Evolutionary conservation across 1,140 invertebrate species (phyloP).

Genomic region (Hyphantria cunea): DNA sequence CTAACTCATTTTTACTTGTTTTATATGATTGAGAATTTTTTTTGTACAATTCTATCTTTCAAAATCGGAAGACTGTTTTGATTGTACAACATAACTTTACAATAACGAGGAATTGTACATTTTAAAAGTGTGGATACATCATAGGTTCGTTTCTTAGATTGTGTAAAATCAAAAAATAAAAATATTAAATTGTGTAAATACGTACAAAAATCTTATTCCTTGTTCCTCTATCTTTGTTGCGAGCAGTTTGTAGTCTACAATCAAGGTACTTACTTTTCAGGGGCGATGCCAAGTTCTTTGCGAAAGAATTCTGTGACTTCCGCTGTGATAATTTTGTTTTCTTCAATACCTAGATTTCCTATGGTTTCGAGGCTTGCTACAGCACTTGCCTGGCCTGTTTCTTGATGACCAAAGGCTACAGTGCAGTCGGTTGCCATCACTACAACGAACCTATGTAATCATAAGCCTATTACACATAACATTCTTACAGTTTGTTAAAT

Average conservation of each 20-base stretch:
- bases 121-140: too few relatives aligned
- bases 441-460: constrained; percentile 53
- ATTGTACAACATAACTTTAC: too few relatives aligned
- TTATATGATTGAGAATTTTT: too few relatives aligned
- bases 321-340: constrained; percentile 49
- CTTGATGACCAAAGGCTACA: constrained; percentile 39
- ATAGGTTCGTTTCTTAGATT: too few relatives aligned
- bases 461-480: neutral
- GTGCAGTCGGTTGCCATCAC: constrained; percentile 44
- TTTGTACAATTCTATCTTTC: too few relatives aligned
- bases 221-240: too few relatives aligned
- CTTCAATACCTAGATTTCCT: constrained; percentile 51
- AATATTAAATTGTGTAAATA: too few relatives aligned
- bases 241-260: neutral
- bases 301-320: constrained; percentile 49
- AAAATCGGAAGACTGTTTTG: too few relatives aligned
- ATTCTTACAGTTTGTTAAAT: constrained; percentile 6
- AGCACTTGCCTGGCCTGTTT: constrained; percentile 40
- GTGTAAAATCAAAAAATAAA: too few relatives aligned
- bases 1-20: too few relatives aligned
- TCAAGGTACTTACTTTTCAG: constrained; percentile 44
- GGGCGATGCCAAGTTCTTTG: constrained; percentile 49
- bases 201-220: too few relatives aligned
- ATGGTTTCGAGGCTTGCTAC: constrained; percentile 61
- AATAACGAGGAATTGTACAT: too few relatives aligned